Conservation (phyloP, 2,888 invertebrate species). For the Cryptus viduatorius region DNA sequence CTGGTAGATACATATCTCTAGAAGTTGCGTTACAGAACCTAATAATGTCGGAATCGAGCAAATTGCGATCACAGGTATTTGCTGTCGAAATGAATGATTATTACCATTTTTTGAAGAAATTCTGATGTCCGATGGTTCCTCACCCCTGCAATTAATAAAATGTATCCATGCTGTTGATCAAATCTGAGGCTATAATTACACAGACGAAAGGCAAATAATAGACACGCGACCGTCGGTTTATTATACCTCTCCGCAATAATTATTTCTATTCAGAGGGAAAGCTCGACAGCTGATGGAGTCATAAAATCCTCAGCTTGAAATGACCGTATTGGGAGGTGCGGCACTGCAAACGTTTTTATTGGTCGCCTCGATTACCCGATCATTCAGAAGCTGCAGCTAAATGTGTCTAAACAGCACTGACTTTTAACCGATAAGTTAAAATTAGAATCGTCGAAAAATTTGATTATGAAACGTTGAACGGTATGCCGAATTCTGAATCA, state of each 20-base stretch:
- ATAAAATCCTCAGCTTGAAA: slow-evolving; percentile 54
- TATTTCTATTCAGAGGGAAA: slow-evolving; percentile 40
- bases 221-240: slow-evolving; percentile 48
- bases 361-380: too few relatives aligned
- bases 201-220: slow-evolving; percentile 38
- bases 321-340: slow-evolving; percentile 15
- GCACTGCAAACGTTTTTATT: too few relatives aligned
- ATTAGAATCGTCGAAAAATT: too few relatives aligned
- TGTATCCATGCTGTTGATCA: slow-evolving; percentile 34
- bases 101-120: not conserved
- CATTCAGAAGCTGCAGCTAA: too few relatives aligned
- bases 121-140: slow-evolving; percentile 7
- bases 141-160: slow-evolving; percentile 4
- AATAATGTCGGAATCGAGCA: too few relatives aligned
- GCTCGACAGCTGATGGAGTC: slow-evolving; percentile 57
- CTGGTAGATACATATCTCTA: not conserved
- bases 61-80: too few relatives aligned
- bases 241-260: slow-evolving; percentile 48
- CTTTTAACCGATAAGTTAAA: too few relatives aligned
- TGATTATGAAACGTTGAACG: not conserved
- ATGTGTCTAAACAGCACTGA: too few relatives aligned
- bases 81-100: not conserved
- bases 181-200: slow-evolving; percentile 32
- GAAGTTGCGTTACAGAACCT: not conserved
- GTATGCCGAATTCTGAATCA: not conserved